Evolutionary conservation across 2,888 invertebrate genomes (phyloP).

Genomic region (Patella ulyssiponensis): DNA sequence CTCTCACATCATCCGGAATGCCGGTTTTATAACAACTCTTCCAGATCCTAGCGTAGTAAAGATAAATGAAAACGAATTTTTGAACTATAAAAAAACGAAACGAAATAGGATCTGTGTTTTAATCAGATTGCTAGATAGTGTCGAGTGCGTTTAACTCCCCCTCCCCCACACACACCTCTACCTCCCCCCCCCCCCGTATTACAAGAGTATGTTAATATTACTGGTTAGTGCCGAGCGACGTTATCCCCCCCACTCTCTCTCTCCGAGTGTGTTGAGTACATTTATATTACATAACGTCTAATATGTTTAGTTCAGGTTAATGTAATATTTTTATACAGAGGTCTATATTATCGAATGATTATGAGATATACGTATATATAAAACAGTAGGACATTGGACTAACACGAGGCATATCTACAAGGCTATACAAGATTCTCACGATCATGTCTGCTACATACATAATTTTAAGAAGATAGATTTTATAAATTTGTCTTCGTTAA

Average conservation of each 20-base stretch:
- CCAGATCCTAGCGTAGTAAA: no score
- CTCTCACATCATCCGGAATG: no score
- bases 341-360: slow-evolving; percentile 2
- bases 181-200: slow-evolving; percentile 2
- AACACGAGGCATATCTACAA: neutral
- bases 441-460: neutral
- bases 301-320: no score
- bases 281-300: no score
- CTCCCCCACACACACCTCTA: no score
- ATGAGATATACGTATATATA: neutral
- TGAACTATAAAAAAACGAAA: no score
- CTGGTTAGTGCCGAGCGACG: neutral
- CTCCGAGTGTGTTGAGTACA: no score
- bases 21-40: no score
- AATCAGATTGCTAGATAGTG: neutral
- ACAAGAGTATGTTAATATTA: slow-evolving; percentile 1
- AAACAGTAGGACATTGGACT: neutral
- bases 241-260: neutral
- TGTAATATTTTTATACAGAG: no score
- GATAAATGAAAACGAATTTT: no score
- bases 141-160: neutral
- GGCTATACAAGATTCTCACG: neutral
- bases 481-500: slow-evolving; percentile 1
- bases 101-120: neutral
- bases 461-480: slow-evolving; percentile 6